phyloP scores from a whole-genome alignment of 2,888 invertebrate species.

The Aporophyla lueneburgensis region DNA sequence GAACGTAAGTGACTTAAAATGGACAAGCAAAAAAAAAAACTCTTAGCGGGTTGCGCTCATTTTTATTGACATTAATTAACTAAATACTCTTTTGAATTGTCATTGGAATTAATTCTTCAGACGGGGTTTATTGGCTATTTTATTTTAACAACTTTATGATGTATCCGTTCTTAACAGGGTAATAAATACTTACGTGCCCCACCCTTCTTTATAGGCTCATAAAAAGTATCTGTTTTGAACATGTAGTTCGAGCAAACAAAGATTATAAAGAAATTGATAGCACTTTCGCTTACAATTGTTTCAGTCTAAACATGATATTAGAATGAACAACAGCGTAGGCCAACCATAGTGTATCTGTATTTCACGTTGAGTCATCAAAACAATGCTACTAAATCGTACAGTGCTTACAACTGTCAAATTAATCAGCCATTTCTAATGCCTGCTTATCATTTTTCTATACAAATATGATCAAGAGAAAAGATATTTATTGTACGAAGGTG shows the following conservation, averaged over 20 bases:
- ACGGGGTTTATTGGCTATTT: background rate
- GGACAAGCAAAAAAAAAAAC: constrained; percentile 72
- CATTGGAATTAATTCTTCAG: background rate
- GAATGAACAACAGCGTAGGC: background rate
- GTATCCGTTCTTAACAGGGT: constrained; percentile 23
- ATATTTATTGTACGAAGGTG: too few relatives aligned
- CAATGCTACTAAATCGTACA: background rate
- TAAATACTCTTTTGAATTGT: constrained; percentile 1
- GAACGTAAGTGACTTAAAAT: constrained; percentile 75
- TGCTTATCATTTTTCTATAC: background rate
- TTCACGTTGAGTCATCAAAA: background rate
- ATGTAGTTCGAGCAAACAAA: background rate
- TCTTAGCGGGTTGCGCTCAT: background rate
- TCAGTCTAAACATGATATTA: background rate
- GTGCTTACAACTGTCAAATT: background rate
- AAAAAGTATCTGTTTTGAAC: background rate
- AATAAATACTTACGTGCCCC: background rate
- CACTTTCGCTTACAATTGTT: background rate
- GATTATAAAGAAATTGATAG: background rate
- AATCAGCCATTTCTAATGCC: background rate
- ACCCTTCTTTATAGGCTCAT: background rate
- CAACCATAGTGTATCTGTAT: background rate
- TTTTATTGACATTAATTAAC: background rate
- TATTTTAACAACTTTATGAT: background rate
- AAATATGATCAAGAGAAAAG: too few relatives aligned